phyloP scores from a whole-genome alignment of 2,113 vertebrate genomes.

The Cynoglossus semilaevis region DNA sequence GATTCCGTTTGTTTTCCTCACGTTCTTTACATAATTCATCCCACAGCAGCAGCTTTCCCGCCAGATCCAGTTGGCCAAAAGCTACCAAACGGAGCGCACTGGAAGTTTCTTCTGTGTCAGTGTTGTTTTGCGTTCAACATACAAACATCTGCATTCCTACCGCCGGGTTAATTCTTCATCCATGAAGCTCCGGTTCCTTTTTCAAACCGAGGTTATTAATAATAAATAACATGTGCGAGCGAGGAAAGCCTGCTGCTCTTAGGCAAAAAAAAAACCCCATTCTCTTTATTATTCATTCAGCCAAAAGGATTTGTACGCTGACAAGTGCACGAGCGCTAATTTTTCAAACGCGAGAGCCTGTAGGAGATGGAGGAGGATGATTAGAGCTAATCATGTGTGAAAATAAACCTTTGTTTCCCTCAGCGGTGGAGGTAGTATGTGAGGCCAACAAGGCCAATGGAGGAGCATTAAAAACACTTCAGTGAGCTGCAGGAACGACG shows the following conservation, averaged over 20 bases:
- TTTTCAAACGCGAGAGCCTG: constrained; percentile 49
- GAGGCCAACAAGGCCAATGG: constrained; percentile 45
- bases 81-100: constrained; percentile 1
- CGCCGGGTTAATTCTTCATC: constrained; percentile 16
- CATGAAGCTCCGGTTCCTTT: constrained; percentile 19
- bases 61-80: too few relatives aligned
- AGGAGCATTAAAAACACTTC: constrained; percentile 48
- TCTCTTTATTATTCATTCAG: constrained; percentile 62
- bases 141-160: constrained; percentile 29
- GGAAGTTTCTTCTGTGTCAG: constrained; percentile 9
- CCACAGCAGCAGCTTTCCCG: too few relatives aligned
- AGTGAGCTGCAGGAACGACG: constrained; percentile 48
- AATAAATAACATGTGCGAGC: constrained; percentile 25
- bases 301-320: constrained; percentile 37
- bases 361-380: constrained; percentile 49
- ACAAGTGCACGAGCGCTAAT: constrained; percentile 39
- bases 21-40: too few relatives aligned
- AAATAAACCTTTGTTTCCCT: constrained; percentile 63
- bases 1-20: too few relatives aligned
- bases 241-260: constrained; percentile 30
- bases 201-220: constrained; percentile 32
- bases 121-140: constrained; percentile 16
- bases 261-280: constrained; percentile 40
- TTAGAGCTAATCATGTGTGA: constrained; percentile 61
- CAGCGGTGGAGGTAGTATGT: constrained; percentile 30